Percentiles rank a stretch among this genome's conserved stretches.
Evolutionary conservation across 2,888 invertebrate genomes (phyloP).

Genomic region (Eupelmus urozonus): DNA sequence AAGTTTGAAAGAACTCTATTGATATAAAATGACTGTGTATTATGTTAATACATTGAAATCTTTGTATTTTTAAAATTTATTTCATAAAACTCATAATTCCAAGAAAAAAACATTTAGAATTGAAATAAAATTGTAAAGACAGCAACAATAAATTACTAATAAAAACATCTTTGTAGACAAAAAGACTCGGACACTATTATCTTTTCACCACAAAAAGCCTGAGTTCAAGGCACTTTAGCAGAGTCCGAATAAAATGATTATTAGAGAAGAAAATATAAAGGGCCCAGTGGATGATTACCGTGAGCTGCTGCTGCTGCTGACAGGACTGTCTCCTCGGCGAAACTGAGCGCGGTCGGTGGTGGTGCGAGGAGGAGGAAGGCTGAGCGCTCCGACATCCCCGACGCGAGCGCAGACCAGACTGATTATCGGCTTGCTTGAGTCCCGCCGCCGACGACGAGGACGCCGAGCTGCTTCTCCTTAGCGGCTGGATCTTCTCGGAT

Average conservation of each 20-base stretch:
- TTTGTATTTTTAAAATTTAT: no score
- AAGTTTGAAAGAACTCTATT: no score
- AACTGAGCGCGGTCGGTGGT: constrained; percentile 52
- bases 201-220: no score
- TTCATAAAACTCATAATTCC: no score
- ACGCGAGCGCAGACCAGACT: constrained; percentile 51
- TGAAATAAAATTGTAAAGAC: no score
- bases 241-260: not conserved
- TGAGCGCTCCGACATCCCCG: constrained; percentile 54
- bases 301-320: constrained; percentile 44
- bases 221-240: no score
- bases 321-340: constrained; percentile 46
- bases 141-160: no score
- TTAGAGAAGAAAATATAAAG: not conserved
- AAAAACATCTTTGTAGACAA: not conserved
- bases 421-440: constrained; percentile 48
- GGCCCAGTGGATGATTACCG: constrained; percentile 43
- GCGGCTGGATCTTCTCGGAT: constrained; percentile 45
- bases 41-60: no score
- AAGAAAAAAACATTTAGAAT: no score
- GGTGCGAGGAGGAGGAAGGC: constrained; percentile 37
- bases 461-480: constrained; percentile 55
- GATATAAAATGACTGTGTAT: no score
- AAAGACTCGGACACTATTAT: not conserved
- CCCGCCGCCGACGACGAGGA: constrained; percentile 55